These are phyloP conservation scores for Tetheella fluctuosa DNA, from an alignment of 2,888 invertebrate species.

Conservation along the genomic window DNA sequence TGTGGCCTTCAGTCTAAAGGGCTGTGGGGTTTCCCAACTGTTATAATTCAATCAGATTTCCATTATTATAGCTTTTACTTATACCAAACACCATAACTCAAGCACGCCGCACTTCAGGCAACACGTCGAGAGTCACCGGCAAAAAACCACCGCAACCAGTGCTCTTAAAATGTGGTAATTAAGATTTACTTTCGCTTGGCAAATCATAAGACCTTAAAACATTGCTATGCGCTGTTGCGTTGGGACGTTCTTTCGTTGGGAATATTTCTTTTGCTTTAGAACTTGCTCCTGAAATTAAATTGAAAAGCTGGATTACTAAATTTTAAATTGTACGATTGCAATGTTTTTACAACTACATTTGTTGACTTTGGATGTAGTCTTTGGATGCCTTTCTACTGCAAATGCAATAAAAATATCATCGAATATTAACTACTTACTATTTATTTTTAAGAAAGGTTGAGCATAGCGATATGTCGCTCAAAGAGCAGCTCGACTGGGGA, in stretches of 20 bases:
- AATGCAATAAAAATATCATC: no score
- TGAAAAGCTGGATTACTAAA: constrained; percentile 65
- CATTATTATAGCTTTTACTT: constrained; percentile 25
- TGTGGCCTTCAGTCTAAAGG: no score
- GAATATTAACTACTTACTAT: no score
- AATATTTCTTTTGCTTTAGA: constrained; percentile 65
- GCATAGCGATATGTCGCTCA: no score
- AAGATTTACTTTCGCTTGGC: constrained; percentile 77
- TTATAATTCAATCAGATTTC: background rate
- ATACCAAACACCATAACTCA: constrained; percentile 48
- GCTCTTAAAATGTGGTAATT: constrained; percentile 74
- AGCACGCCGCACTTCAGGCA: constrained; percentile 59
- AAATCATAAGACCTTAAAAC: constrained; percentile 63
- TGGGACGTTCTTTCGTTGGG: constrained; percentile 53
- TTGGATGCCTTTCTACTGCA: no score
- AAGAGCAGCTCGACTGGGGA: no score
- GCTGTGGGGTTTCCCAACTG: no score
- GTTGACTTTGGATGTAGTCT: background rate
- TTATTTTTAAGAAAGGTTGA: no score
- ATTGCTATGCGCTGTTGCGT: constrained; percentile 59
- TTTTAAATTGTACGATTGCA: constrained; percentile 36
- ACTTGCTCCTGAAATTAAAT: constrained; percentile 68
- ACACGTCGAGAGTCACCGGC: constrained; percentile 50
- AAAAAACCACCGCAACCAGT: constrained; percentile 66
- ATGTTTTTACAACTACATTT: constrained; percentile 9